Base-by-base conservation (phyloP, 2,797 vertebrate species). In the Siniperca undulata region DNA sequence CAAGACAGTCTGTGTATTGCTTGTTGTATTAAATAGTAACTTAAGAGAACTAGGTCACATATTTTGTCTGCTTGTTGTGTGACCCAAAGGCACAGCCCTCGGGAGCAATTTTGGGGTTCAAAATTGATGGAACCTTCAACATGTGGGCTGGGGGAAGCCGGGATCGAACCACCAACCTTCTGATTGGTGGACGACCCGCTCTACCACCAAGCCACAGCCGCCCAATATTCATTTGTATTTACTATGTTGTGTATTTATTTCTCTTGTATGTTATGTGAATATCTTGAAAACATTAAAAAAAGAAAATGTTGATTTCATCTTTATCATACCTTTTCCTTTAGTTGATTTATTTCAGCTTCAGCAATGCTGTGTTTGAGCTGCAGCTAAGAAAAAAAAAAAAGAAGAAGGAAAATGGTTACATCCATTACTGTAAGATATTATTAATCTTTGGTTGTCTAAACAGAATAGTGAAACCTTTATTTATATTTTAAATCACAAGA, bases 281-380 rank as follows among this genome's bases (percentile, higher is more conserved):
- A 69, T 42, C 40, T 53, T 19, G 4, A 65, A 34, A 59, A 60
- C 8, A 52, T 70, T 1, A 22, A 9, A 38, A 20, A 24, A 61
- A 64, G 2, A 38, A 59, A 68, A 58, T 11, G 16, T 7, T 16
- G 1, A 40, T 70, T 22, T 50, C 2, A 27, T 69, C 34, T 76
- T 27, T 1, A 36, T 46, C 81, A 79, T 96, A 98, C 97, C 94
- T 95, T 96, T 83, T 97, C 96, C 78, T 95, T 97, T 27, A 98
- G 91, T 74, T 97, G 95, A 84, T 93, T 94, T 83, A 97, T 95
- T 94, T 98, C 97, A 80, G 96, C 95, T 61, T 86, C 78, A 11
- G 96, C 95, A 80, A 97, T 92, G 74, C 95, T 95, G 82, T 97
- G 95, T 86, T 97, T 97, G 76, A 97, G 94, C 71, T 98, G 97